A percentile compares a stretch with the other conserved stretches of the same genome.
Evolutionary conservation across 2,113 vertebrate genomes (phyloP).

Genomic region (Aegotheles bennettii): DNA sequence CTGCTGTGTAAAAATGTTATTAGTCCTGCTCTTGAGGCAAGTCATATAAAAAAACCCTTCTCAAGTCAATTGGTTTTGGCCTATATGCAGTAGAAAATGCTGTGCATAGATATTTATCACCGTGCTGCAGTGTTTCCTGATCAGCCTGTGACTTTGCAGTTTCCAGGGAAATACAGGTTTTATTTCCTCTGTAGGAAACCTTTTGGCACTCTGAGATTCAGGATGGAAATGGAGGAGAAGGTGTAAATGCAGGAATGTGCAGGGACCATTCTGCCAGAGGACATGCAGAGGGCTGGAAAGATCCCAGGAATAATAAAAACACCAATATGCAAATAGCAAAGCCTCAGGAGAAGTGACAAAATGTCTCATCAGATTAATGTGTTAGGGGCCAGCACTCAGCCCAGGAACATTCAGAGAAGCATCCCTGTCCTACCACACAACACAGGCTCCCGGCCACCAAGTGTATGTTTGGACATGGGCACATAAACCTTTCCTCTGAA

Average conservation of each 20-base stretch:
- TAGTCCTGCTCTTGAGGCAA: neutral
- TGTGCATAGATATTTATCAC: neutral
- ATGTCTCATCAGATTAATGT: neutral
- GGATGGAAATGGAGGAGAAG: neutral
- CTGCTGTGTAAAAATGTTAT: neutral
- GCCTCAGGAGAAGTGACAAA: neutral
- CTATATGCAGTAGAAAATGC: neutral
- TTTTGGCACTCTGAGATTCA: neutral
- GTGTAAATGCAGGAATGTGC: neutral
- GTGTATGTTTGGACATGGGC: neutral
- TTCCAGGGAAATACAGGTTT: neutral
- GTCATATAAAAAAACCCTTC: neutral
- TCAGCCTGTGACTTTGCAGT: neutral
- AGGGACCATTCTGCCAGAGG: neutral
- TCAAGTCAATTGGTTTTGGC: neutral
- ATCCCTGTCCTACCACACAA: neutral
- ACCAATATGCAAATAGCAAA: neutral
- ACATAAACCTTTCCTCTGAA: neutral
- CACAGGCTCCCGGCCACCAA: rapidly evolving
- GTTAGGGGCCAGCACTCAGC: neutral
- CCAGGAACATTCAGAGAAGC: neutral
- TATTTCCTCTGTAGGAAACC: neutral
- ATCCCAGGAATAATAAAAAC: neutral
- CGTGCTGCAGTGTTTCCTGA: neutral
- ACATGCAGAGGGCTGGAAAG: neutral